Evolutionary conservation across 2,113 vertebrate species (phyloP).

Genomic region (Pipa parva): DNA sequence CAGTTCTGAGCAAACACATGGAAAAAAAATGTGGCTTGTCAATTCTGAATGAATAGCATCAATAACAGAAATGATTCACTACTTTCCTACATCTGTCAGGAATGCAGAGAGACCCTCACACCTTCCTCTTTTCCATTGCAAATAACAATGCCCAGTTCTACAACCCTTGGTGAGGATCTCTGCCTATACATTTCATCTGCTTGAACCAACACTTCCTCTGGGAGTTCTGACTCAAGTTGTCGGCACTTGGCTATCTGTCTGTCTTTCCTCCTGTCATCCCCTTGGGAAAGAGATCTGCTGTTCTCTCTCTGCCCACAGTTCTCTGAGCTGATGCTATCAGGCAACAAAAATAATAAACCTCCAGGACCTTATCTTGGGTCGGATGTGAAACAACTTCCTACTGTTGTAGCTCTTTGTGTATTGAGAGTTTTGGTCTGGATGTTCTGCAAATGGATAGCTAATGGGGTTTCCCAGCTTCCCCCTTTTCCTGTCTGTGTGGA

Average conservation of each 20-base stretch:
- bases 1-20: conserved; percentile 59
- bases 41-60: conserved; percentile 60
- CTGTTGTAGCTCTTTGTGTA: conserved; percentile 59
- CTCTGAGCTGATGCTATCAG: conserved; percentile 72
- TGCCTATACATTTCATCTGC: conserved; percentile 63
- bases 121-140: conserved; percentile 45
- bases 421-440: conserved; percentile 53
- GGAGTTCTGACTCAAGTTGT: conserved; percentile 70
- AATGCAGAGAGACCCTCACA: conserved; percentile 50
- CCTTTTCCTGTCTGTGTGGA: conserved; percentile 54
- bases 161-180: conserved; percentile 57
- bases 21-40: conserved; percentile 59
- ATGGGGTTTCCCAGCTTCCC: conserved; percentile 58
- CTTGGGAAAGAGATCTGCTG: conserved; percentile 56
- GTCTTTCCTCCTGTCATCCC: conserved; percentile 57
- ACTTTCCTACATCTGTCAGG: conserved; percentile 60
- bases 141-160: conserved; percentile 65
- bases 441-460: conserved; percentile 56
- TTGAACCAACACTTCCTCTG: conserved; percentile 73
- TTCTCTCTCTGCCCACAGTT: conserved; percentile 58
- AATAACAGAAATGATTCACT: conserved; percentile 51
- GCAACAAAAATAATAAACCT: conserved; percentile 80
- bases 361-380: conserved; percentile 81
- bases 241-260: conserved; percentile 64
- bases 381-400: conserved; percentile 79